Base-by-base conservation (phyloP, 2,888 invertebrate species). In the Cyclophora albipunctata region DNA sequence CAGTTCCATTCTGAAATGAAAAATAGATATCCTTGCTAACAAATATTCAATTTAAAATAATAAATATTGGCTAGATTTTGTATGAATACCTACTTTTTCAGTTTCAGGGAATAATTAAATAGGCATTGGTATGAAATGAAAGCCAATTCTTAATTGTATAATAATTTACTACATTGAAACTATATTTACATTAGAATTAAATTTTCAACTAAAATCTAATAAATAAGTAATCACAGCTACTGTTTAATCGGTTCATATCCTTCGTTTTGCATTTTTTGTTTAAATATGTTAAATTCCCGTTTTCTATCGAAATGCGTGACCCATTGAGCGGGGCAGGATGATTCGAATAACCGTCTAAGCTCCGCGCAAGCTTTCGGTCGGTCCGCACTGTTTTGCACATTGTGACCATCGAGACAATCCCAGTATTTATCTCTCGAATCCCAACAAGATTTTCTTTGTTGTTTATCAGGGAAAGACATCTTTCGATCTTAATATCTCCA, bases 271-370 rank as follows among this genome's bases (percentile, higher is more conserved):
- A 98, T 93, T 90, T 93, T 94, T 67, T 94, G 93, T 87, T 97
- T 96, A 81, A 95, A 98, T 71, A 94, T 91, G 69, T 96, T 90
- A 81, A 95, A 98, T 65, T 94, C 94, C 70, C 96, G 89, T 82
- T 96, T 96, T 66, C 96, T 92, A 86, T 97, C 97, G 80, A 98
- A 98, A 85, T 98, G 97, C 75, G 95, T 95, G 45, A 98, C 96
- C 98, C 97, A 96, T 77, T 95, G 94, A 2, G 91, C 78, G 2
- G 96, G 94, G 73, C 96, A 97, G 34, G 92, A 91, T 55, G 90
- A 90, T 86, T 95, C 95, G 75, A 94, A 96, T 47, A 91, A 61
- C 82, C 93, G 91, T 59, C 96, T 91, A 62, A 95, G 81, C 67
- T 93, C 90, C 55, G 84, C 78, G 79, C 98, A 98, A 55, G 81